phyloP scores from a whole-genome alignment of 2,888 invertebrate species.

The Caradrina clavipalpis region DNA sequence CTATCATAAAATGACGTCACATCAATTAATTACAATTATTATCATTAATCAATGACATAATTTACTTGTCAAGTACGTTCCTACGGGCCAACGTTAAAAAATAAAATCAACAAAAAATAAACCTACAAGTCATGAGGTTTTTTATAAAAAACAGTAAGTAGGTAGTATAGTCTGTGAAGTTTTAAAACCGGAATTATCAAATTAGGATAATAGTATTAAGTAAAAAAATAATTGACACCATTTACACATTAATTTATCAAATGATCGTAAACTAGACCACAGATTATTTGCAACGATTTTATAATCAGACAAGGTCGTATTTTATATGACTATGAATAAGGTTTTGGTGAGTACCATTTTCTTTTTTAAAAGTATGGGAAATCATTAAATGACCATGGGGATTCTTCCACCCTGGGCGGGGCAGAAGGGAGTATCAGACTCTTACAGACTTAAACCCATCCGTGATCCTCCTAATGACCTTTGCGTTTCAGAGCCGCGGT shows the following conservation, averaged over 20 bases:
- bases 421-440: too few relatives aligned
- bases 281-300: constrained; percentile 10
- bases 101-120: constrained; percentile 6
- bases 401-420: too few relatives aligned
- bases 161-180: constrained; percentile 1
- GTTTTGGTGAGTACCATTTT: too few relatives aligned
- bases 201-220: constrained; percentile 19
- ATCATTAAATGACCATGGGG: too few relatives aligned
- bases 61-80: neutral
- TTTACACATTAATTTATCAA: constrained; percentile 10
- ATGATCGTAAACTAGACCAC: constrained; percentile 15
- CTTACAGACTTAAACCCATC: too few relatives aligned
- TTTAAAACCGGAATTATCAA: constrained; percentile 24
- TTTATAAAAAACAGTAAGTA: constrained; percentile 1
- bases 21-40: too few relatives aligned
- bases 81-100: neutral
- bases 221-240: constrained; percentile 26
- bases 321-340: neutral
- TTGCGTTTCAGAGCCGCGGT: too few relatives aligned
- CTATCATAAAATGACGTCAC: too few relatives aligned
- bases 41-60: too few relatives aligned
- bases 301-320: neutral
- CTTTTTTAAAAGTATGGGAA: too few relatives aligned
- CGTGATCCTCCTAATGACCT: too few relatives aligned
- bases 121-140: neutral